Conservation (phyloP, 2,797 vertebrate species). For the Lophotriccus pileatus region DNA sequence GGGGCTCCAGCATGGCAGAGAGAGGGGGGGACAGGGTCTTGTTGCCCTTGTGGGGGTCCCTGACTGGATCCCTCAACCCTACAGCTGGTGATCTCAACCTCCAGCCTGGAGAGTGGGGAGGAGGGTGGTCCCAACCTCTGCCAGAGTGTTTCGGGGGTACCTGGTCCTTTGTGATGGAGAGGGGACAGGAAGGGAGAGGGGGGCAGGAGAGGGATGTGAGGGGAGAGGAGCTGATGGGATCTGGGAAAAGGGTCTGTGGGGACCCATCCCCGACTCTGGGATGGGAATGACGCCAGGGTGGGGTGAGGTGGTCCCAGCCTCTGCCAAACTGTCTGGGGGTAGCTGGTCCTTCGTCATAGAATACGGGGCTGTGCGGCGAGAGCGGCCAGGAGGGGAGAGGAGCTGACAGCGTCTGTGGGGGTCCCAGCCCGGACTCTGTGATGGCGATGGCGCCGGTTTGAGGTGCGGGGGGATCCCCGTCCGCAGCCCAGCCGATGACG, state of each 20-base stretch:
- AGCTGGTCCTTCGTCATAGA: background rate
- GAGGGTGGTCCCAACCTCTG: rapidly evolving
- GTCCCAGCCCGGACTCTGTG: background rate
- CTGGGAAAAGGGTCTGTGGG: background rate
- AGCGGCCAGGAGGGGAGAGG: background rate
- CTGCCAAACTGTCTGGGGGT: rapidly evolving
- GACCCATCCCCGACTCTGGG: background rate
- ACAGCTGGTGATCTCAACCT: background rate
- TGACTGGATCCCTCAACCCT: too few species aligned
- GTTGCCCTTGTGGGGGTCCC: background rate
- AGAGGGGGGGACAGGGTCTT: background rate
- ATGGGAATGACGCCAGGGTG: rapidly evolving
- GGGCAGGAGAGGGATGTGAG: too few species aligned
- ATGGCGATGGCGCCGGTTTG: background rate
- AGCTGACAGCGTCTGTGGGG: background rate
- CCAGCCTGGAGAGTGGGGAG: rapidly evolving
- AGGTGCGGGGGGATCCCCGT: too few species aligned
- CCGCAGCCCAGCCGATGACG: background rate
- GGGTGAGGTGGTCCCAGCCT: rapidly evolving
- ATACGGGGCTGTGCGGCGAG: background rate
- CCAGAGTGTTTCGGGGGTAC: rapidly evolving
- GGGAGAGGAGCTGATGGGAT: background rate
- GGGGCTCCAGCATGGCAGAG: background rate
- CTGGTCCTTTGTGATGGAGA: background rate
- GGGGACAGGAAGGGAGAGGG: background rate